Base-by-base conservation (phyloP, 30 jellyfish, hydroid and myxozoan species). In the Euphysa ruthae region DNA sequence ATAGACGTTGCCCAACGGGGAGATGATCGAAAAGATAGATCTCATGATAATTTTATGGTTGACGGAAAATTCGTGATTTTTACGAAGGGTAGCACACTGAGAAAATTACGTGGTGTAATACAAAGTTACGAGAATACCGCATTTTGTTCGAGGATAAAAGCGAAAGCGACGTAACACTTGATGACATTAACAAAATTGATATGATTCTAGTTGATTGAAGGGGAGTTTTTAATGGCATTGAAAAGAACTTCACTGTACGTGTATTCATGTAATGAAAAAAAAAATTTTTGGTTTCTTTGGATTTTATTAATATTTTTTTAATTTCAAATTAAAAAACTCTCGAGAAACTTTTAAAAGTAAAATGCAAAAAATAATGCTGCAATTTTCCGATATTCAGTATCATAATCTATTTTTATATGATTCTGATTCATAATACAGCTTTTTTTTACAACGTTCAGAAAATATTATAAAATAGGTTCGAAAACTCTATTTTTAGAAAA, bases 61-160 rank as follows among this genome's bases (percentile, higher is more conserved):
- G 3, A n/a, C 60, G 60, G 60, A 29, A 46, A 10, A 46, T 46
- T 46, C 10, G 8, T 46, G 75, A 22, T 14, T 62, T 22, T 28
- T 62, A 62, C 42, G 75, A 62, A 4, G 69, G 38, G 26, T 61
- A 68, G 71, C 61, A 33, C 72, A 34, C 34, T 62, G 75, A 0
- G 14, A 62, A 0, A 18, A 62, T 62, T 33, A 62, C 75, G 65
- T 62, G 75, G 75, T 1, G 34, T 6, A 62, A 62, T 64, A 33
- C 64, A 30, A 23, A 62, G 34, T 62, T 28, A 34, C 66, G 19
- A 29, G 74, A 62, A 34, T 12, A 34, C 61, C 71, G 75, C 34
- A 64, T 62, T 34, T 1, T 62, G 32, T 62, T 27, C 27, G 1
- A 14, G 19, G 75, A 62, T 0, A 62, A 62, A 30, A 27, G 66